Evolutionary conservation across 2,888 invertebrate genomes (phyloP).

Genomic region (Lottia scabra): DNA sequence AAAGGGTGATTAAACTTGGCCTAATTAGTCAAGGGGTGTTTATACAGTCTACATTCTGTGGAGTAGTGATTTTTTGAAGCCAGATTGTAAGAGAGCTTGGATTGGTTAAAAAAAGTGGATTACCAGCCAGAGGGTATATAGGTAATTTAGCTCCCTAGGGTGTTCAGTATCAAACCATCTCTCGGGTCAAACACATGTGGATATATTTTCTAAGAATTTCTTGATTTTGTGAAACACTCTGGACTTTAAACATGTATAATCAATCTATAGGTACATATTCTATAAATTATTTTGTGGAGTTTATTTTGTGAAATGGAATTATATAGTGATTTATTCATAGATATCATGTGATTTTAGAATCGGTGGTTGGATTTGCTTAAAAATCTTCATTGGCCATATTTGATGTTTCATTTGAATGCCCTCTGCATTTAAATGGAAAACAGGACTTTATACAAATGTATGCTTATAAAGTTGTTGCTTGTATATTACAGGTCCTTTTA

Average conservation of each 20-base stretch:
- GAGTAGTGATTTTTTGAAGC: not conserved
- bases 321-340: too few relatives aligned
- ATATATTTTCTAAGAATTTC: not conserved
- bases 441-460: not conserved
- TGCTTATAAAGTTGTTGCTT: not conserved
- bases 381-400: too few relatives aligned
- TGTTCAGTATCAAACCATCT: not conserved
- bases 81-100: not conserved
- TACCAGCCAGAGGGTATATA: not conserved
- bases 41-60: not conserved
- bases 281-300: too few relatives aligned
- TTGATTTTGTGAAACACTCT: too few relatives aligned
- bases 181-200: not conserved
- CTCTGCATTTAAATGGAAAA: not conserved
- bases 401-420: too few relatives aligned
- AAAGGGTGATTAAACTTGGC: not conserved
- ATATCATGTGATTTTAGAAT: too few relatives aligned
- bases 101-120: not conserved
- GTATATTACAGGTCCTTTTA: slow-evolving; percentile 51
- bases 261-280: not conserved
- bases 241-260: not conserved
- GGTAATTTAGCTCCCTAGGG: not conserved
- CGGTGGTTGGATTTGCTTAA: too few relatives aligned
- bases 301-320: too few relatives aligned
- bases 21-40: slow-evolving; percentile 1